These are phyloP conservation scores for Chloebia gouldiae DNA, from an alignment of 2,113 vertebrate species.

Conservation along the genomic window DNA sequence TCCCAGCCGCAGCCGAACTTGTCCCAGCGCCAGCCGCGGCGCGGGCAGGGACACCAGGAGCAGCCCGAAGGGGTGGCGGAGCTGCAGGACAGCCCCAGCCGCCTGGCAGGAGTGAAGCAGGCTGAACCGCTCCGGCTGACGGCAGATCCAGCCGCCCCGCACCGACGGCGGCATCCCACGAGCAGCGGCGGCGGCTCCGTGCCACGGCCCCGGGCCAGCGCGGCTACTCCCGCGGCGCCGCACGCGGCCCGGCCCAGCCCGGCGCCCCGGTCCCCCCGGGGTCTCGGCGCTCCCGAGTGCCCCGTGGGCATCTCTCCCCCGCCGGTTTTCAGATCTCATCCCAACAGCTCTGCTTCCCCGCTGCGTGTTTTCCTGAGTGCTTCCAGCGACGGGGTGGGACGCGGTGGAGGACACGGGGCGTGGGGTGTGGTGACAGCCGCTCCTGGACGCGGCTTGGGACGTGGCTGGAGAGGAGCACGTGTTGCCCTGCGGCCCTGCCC, in stretches of 20 bases:
- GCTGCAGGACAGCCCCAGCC: slow-evolving; percentile 9
- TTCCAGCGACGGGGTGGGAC: not conserved
- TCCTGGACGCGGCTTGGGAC: not conserved
- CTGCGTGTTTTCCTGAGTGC: not conserved
- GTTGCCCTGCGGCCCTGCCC: not conserved
- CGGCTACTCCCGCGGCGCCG: not conserved
- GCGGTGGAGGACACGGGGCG: not conserved
- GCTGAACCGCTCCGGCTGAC: slow-evolving; percentile 28
- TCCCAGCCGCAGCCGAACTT: not conserved
- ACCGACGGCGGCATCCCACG: not conserved
- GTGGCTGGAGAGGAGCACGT: not conserved
- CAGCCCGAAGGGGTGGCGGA: slow-evolving; percentile 13
- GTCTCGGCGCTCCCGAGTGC: not conserved
- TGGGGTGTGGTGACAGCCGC: not conserved
- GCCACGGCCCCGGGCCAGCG: not conserved
- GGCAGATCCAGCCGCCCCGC: not conserved
- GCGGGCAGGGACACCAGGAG: slow-evolving; percentile 18
- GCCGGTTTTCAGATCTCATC: slow-evolving; percentile 9
- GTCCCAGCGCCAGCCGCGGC: not conserved
- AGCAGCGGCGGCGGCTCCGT: not conserved
- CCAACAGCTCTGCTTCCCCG: not conserved
- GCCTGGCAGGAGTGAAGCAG: not conserved
- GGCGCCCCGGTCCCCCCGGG: not conserved
- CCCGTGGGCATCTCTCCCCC: not conserved
- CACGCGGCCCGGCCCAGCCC: not conserved